Evolutionary conservation across 2,888 invertebrate species (phyloP).

Genomic region (Microplitis deprimator): DNA sequence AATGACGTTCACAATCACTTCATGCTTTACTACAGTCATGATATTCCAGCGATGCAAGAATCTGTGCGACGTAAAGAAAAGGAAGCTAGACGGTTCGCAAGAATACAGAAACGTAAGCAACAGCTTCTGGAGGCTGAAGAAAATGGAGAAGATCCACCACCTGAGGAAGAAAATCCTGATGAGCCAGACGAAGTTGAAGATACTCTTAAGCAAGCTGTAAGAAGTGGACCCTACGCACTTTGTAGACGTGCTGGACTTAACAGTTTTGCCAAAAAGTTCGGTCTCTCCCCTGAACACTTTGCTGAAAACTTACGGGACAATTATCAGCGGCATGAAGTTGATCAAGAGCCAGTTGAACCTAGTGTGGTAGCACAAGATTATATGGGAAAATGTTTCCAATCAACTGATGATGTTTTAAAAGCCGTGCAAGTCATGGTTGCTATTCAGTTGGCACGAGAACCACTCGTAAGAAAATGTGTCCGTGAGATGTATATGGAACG

Average conservation of each 20-base stretch:
- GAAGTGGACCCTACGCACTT: slow-evolving; percentile 90
- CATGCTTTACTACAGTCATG: slow-evolving; percentile 90
- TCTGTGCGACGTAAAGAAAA: slow-evolving; percentile 79
- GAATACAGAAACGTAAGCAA: slow-evolving; percentile 70
- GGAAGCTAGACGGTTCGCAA: slow-evolving; percentile 76
- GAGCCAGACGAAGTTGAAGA: slow-evolving; percentile 73
- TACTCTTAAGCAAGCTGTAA: slow-evolving; percentile 86
- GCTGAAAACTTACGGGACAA: slow-evolving; percentile 97
- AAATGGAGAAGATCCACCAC: slow-evolving; percentile 76
- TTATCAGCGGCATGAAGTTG: slow-evolving; percentile 95
- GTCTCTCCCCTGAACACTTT: slow-evolving; percentile 93
- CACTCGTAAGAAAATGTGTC: slow-evolving; percentile 87
- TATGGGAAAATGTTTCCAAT: slow-evolving; percentile 63
- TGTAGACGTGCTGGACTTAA: slow-evolving; percentile 89
- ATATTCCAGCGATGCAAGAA: slow-evolving; percentile 87
- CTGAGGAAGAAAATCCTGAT: slow-evolving; percentile 73
- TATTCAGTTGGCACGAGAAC: slow-evolving; percentile 92
- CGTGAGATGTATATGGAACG: slow-evolving; percentile 91
- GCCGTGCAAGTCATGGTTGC: slow-evolving; percentile 96
- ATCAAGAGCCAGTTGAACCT: slow-evolving; percentile 91
- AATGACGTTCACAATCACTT: slow-evolving; percentile 96
- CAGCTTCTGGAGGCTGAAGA: slow-evolving; percentile 78
- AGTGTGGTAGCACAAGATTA: slow-evolving; percentile 86
- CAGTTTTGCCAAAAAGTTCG: slow-evolving; percentile 90
- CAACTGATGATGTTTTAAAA: slow-evolving; percentile 86